phyloP scores from a whole-genome alignment of 2,797 vertebrate genomes.

The Cryptoprocta ferox region DNA sequence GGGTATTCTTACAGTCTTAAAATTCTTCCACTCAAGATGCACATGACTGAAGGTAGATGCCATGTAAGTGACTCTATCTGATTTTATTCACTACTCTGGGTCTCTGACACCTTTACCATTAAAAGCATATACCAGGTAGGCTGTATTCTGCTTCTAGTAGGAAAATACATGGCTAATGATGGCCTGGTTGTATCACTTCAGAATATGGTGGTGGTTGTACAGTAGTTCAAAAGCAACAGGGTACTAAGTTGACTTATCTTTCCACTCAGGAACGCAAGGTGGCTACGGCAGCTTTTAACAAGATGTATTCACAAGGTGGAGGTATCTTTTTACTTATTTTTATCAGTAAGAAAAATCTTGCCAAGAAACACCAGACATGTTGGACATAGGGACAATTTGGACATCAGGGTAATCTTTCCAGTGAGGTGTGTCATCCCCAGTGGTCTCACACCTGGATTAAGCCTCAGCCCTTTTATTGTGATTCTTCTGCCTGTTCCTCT shows the following conservation, averaged over 20 bases:
- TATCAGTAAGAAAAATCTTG: background rate
- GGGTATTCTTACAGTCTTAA: background rate
- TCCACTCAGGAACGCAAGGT: too few species aligned
- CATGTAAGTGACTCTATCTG: background rate
- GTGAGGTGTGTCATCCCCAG: background rate
- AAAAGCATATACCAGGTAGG: background rate
- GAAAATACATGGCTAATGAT: background rate
- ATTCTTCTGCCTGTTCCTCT: background rate
- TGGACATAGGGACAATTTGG: background rate
- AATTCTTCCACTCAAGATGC: background rate
- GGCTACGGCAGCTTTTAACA: background rate
- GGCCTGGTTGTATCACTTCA: background rate
- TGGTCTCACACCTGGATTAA: background rate
- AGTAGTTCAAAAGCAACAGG: background rate
- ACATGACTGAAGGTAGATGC: background rate
- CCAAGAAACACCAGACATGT: background rate
- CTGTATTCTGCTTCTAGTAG: background rate
- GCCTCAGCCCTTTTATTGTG: background rate
- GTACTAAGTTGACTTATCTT: background rate
- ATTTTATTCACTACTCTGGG: background rate
- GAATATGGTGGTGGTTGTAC: background rate
- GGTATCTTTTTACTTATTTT: background rate
- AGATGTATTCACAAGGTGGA: background rate
- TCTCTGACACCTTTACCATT: background rate
- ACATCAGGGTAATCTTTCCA: background rate